These are phyloP conservation scores for Palythoa grandis DNA, from an alignment of 92 coral and sea anemone species.

Conservation along the genomic window DNA sequence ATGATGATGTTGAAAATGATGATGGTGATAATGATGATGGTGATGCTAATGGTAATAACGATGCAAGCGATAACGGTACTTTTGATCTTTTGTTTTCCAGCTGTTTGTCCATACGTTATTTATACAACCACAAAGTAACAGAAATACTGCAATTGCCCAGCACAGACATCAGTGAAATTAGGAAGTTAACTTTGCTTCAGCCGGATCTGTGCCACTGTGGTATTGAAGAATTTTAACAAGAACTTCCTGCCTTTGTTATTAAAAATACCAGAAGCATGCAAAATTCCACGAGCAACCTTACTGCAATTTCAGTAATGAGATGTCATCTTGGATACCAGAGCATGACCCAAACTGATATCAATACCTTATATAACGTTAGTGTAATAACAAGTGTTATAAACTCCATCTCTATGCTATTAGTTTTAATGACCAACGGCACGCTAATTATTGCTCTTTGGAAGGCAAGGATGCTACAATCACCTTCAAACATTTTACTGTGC, in stretches of 20 bases:
- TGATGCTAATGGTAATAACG: background rate
- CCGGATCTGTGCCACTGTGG: background rate
- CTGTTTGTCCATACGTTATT: background rate
- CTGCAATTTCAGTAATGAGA: background rate
- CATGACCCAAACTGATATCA: constrained; percentile 18
- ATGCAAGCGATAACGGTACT: background rate
- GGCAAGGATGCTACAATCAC: constrained; percentile 34
- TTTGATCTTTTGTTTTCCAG: background rate
- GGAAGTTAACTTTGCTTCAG: background rate
- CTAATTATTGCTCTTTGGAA: constrained; percentile 25
- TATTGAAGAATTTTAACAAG: background rate
- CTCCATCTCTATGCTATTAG: constrained; percentile 16
- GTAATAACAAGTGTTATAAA: constrained; percentile 15
- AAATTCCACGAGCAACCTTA: constrained; percentile 10
- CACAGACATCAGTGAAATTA: background rate
- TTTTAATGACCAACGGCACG: constrained; percentile 16
- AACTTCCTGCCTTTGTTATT: background rate
- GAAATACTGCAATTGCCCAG: background rate
- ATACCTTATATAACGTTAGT: constrained; percentile 31
- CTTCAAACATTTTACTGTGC: constrained; percentile 41
- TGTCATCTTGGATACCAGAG: constrained; percentile 30
- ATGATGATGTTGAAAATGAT: background rate
- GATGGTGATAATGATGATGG: background rate
- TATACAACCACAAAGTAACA: background rate
- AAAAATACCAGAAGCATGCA: background rate